Percentiles rank a stretch among this genome's conserved stretches.
phyloP scores from a whole-genome alignment of 2,888 invertebrate species.

The Limenitis arthemis region DNA sequence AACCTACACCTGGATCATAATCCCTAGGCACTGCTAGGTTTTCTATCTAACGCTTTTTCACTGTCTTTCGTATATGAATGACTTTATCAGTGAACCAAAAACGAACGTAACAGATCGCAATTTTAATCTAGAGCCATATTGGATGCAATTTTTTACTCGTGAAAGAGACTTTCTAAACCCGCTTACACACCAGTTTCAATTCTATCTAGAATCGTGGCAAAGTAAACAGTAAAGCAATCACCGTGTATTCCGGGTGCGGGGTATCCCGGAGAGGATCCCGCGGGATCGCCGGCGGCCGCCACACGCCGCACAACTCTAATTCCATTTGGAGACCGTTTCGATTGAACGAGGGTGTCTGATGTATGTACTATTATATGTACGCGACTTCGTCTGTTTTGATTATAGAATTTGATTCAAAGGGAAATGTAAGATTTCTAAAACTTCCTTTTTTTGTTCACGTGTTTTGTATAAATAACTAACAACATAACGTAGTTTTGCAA shows the following conservation, averaged over 20 bases:
- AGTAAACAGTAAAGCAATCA: constrained; percentile 55
- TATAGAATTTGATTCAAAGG: no score
- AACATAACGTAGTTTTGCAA: no score
- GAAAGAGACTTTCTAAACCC: constrained; percentile 16
- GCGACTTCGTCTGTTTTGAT: no score
- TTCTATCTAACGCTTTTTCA: no score
- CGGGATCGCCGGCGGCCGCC: constrained; percentile 25
- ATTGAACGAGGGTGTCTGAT: constrained; percentile 23
- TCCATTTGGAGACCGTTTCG: constrained; percentile 27
- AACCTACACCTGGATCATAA: no score
- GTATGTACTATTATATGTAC: constrained; percentile 5
- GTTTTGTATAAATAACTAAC: no score
- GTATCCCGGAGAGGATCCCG: constrained; percentile 21
- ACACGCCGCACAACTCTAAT: constrained; percentile 25
- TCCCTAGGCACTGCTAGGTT: no score
- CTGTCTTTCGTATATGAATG: no score
- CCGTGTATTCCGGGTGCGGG: constrained; percentile 21
- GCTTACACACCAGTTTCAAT: constrained; percentile 17
- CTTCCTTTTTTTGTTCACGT: no score
- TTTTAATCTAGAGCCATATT: constrained; percentile 15
- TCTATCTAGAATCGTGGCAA: constrained; percentile 30
- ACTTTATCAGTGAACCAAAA: no score
- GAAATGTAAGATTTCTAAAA: no score
- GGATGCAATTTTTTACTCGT: constrained; percentile 13
- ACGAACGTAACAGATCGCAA: not conserved